These are phyloP conservation scores for Notarius lentiginosus DNA, from an alignment of 2,113 vertebrate genomes.

Conservation along the genomic window DNA sequence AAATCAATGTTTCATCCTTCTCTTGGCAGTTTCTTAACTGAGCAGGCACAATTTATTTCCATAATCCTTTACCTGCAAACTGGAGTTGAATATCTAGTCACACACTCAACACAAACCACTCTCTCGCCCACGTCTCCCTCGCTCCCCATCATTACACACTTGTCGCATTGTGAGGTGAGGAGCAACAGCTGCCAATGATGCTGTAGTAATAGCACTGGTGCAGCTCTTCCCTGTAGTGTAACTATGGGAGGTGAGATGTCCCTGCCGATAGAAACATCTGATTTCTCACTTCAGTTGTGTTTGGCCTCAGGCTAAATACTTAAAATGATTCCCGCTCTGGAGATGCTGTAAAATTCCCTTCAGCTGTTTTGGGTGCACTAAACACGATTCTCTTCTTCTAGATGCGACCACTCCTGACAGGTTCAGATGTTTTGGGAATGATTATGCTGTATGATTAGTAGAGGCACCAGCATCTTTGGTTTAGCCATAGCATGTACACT, in stretches of 20 bases:
- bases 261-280: conserved; percentile 18
- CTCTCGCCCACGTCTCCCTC: conserved; percentile 3
- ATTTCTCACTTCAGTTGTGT: conserved; percentile 41
- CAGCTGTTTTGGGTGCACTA: not conserved
- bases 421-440: not conserved
- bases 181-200: conserved; percentile 21
- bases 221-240: conserved; percentile 26
- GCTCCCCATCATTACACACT: conserved; percentile 26
- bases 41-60: conserved; percentile 39
- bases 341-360: not conserved
- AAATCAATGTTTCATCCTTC: conserved; percentile 49
- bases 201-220: conserved; percentile 23
- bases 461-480: conserved; percentile 12
- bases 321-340: conserved; percentile 14
- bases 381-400: not conserved
- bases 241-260: conserved; percentile 25
- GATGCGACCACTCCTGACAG: not conserved
- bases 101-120: conserved; percentile 3
- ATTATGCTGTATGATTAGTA: conserved; percentile 30
- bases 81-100: conserved; percentile 18
- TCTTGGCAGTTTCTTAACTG: conserved; percentile 45
- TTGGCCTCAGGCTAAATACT: conserved; percentile 30
- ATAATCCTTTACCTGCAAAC: conserved; percentile 30
- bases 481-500: not conserved
- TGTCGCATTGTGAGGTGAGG: conserved; percentile 22